phyloP scores from a whole-genome alignment of 1,140 invertebrate species.

The Leptopilina clavipes region DNA sequence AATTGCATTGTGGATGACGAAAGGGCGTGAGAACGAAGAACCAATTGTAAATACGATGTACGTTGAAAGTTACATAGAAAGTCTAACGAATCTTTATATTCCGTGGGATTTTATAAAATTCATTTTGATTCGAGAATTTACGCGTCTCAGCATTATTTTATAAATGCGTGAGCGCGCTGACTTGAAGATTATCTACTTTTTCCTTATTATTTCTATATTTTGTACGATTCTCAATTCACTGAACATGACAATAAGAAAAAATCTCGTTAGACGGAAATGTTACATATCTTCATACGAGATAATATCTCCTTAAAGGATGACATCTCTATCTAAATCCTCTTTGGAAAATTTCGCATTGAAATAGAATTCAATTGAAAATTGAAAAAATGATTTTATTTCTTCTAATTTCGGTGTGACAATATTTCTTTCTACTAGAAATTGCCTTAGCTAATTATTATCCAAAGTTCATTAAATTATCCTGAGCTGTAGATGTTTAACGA shows the following conservation, averaged over 20 bases:
- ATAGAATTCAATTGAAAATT: too few species aligned
- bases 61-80: conserved; percentile 51
- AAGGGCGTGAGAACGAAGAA: conserved; percentile 50
- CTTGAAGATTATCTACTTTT: background rate
- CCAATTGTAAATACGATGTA: conserved; percentile 48
- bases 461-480: background rate
- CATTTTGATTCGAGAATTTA: conserved; percentile 9
- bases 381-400: too few species aligned
- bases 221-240: conserved; percentile 4
- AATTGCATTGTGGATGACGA: conserved; percentile 38
- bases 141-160: conserved; percentile 4
- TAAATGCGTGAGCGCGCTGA: background rate
- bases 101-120: conserved; percentile 27
- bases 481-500: background rate
- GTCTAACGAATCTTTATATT: conserved; percentile 43
- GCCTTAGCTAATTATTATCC: too few species aligned
- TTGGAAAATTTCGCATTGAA: too few species aligned
- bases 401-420: too few species aligned
- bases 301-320: background rate
- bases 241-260: background rate
- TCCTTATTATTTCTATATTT: background rate
- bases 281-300: background rate
- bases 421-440: too few species aligned
- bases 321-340: too few species aligned
- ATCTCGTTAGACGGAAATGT: background rate